These are phyloP conservation scores for Caenorhabditis sp. DNA, from an alignment of 2,888 invertebrate species.

Conservation along the genomic window DNA sequence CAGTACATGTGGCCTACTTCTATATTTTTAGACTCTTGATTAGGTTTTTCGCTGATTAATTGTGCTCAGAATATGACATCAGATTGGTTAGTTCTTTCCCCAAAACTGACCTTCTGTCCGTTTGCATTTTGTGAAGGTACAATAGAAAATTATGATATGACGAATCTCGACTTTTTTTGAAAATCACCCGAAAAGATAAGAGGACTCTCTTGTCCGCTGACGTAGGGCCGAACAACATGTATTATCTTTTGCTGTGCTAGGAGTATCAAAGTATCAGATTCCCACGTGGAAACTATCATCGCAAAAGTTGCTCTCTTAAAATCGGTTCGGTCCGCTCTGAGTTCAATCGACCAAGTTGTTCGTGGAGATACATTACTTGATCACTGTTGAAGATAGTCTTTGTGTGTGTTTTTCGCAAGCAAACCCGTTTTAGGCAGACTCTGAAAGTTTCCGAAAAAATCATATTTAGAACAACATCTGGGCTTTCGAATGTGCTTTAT, in stretches of 20 bases:
- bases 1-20: neutral
- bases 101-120: constrained; percentile 36
- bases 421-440: no score
- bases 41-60: neutral
- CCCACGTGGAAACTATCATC: constrained; percentile 42
- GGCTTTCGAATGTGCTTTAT: no score
- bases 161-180: constrained; percentile 31
- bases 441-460: no score
- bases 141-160: neutral
- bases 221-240: constrained; percentile 55
- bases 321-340: constrained; percentile 4
- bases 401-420: no score
- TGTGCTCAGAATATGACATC: neutral
- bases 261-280: constrained; percentile 52
- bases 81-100: neutral
- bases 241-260: constrained; percentile 17
- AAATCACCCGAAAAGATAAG: constrained; percentile 46
- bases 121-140: constrained; percentile 17
- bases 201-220: constrained; percentile 29
- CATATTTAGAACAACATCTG: no score
- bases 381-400: no score
- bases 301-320: constrained; percentile 6
- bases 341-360: constrained; percentile 14
- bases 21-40: neutral
- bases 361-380: no score